Conservation (phyloP, 2,888 invertebrate genomes). For the Marronus borbonicus region DNA sequence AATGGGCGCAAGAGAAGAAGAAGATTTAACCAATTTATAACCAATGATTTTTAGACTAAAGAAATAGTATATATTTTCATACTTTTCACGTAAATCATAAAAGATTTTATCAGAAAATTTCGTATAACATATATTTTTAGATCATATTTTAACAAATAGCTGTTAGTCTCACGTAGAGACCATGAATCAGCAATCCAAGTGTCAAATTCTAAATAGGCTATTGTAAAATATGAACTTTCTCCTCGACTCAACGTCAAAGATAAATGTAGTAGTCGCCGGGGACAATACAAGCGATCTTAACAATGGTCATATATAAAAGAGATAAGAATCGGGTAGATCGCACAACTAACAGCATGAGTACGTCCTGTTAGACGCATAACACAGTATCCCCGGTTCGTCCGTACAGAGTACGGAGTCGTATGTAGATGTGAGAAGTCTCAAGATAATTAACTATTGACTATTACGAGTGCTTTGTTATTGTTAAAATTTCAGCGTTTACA, state of each 20-base stretch:
- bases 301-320: conserved; percentile 18
- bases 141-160: background rate
- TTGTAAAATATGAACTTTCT: conserved; percentile 24
- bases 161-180: background rate
- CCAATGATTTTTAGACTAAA: too few relatives aligned
- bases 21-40: too few relatives aligned
- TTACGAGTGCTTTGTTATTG: conserved; percentile 8
- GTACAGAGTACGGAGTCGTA: background rate
- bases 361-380: background rate
- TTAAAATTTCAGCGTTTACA: background rate
- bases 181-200: background rate
- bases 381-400: too few relatives aligned
- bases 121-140: too few relatives aligned
- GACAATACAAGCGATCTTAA: conserved; percentile 12
- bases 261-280: background rate
- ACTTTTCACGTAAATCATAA: too few relatives aligned
- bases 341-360: conserved; percentile 5
- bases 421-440: conserved; percentile 12
- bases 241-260: background rate
- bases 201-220: background rate
- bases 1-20: too few relatives aligned
- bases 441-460: conserved; percentile 27
- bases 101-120: too few relatives aligned
- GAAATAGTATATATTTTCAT: too few relatives aligned
- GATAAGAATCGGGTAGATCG: conserved; percentile 18